phyloP scores from a whole-genome alignment of 2,888 invertebrate species.

The Agrochola lota region DNA sequence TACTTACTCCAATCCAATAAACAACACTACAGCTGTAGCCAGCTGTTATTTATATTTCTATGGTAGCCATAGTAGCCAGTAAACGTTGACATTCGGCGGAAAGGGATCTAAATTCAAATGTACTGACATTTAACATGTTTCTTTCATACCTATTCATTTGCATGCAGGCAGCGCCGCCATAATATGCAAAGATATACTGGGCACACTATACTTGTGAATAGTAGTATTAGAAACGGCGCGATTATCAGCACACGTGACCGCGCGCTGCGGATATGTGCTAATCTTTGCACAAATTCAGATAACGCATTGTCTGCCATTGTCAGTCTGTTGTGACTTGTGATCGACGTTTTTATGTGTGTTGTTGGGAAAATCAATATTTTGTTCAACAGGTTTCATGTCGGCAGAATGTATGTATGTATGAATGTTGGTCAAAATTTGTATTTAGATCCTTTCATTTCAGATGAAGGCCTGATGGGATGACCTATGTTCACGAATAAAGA shows the following conservation, averaged over 20 bases:
- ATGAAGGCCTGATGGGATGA: background rate
- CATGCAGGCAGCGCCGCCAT: constrained; percentile 16
- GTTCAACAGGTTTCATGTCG: constrained; percentile 41
- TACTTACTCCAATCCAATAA: constrained; percentile 24
- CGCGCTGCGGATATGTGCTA: constrained; percentile 61
- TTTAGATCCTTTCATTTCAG: background rate
- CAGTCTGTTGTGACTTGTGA: constrained; percentile 50
- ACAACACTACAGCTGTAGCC: constrained; percentile 4
- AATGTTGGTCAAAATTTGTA: background rate
- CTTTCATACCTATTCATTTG: constrained; percentile 13
- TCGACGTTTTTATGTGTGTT: constrained; percentile 56
- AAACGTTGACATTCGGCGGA: background rate
- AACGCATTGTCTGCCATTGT: constrained; percentile 57
- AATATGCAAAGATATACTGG: constrained; percentile 15
- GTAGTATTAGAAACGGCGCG: constrained; percentile 40
- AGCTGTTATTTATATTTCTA: background rate
- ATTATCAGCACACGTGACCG: constrained; percentile 59
- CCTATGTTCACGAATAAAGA: too few species aligned
- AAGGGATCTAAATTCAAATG: constrained; percentile 2
- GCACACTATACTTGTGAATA: constrained; percentile 30
- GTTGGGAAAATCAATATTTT: constrained; percentile 57
- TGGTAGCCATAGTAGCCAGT: background rate
- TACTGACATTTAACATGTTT: constrained; percentile 22
- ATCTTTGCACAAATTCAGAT: constrained; percentile 63
- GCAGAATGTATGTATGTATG: background rate